Evolutionary conservation across 2,113 vertebrate genomes (phyloP).

Genomic region (Prunella himalayana): DNA sequence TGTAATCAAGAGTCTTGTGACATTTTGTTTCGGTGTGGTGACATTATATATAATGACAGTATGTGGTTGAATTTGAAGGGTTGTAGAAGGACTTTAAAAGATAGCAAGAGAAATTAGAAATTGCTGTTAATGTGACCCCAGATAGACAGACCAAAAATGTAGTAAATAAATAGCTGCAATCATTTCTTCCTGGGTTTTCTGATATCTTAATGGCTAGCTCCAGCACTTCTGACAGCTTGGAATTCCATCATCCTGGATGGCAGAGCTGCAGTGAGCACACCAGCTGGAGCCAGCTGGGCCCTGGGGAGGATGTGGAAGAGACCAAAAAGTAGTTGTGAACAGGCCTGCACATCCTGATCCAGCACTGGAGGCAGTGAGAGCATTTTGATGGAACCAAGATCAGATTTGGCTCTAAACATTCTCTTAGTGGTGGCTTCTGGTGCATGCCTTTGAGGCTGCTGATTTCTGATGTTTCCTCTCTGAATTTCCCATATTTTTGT

Average conservation of each 20-base stretch:
- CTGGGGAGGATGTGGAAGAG: not conserved
- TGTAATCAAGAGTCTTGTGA: not conserved
- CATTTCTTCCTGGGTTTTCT: not conserved
- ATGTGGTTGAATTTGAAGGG: not conserved
- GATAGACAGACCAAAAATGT: fast-evolving
- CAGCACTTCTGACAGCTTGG: not conserved
- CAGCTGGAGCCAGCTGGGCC: not conserved
- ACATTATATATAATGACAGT: not conserved
- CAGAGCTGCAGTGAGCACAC: not conserved
- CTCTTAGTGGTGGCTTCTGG: not conserved
- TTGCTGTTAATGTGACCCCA: not conserved
- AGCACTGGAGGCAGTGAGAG: not conserved
- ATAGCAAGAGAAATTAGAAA: not conserved
- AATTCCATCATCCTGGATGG: not conserved
- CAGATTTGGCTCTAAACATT: not conserved
- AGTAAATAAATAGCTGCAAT: not conserved
- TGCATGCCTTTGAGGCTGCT: not conserved
- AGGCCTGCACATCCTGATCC: not conserved
- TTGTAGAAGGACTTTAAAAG: not conserved
- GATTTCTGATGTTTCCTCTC: not conserved
- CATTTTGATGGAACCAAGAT: not conserved
- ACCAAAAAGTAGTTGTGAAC: fast-evolving
- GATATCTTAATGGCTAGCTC: not conserved
- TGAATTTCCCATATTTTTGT: not conserved
- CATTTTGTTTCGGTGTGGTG: not conserved